phyloP scores from a whole-genome alignment of 2,888 invertebrate genomes.

The Cremastinae sp. region DNA sequence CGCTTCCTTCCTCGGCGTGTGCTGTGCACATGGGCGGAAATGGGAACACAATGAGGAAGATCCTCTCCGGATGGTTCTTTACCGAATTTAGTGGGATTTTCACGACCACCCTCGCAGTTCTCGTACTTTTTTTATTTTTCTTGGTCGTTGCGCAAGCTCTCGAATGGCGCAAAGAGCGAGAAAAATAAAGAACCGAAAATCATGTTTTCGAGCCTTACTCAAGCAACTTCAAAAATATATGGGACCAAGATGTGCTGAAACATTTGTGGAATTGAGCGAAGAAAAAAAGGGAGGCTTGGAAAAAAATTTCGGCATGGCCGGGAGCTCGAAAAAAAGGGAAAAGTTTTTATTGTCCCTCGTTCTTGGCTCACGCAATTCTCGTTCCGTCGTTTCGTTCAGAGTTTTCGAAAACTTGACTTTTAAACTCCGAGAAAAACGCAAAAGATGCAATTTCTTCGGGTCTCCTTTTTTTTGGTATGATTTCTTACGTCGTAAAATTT shows the following conservation, averaged over 20 bases:
- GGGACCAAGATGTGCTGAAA: constrained; percentile 51
- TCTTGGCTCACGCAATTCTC: constrained; percentile 31
- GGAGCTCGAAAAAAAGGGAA: constrained; percentile 32
- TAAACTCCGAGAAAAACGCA: constrained; percentile 22
- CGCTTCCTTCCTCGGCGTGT: constrained; percentile 50
- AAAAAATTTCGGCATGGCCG: constrained; percentile 33
- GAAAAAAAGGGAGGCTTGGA: constrained; percentile 56
- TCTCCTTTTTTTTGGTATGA: not conserved
- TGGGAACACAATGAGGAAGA: constrained; percentile 57
- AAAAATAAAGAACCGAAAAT: constrained; percentile 39
- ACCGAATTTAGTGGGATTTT: constrained; percentile 35
- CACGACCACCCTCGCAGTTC: constrained; percentile 55
- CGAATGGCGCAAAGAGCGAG: constrained; percentile 55
- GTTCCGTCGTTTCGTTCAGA: not conserved
- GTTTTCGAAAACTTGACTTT: constrained; percentile 51
- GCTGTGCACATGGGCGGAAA: constrained; percentile 71
- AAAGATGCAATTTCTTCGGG: constrained; percentile 30
- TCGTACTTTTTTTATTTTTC: constrained; percentile 35
- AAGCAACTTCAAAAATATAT: not conserved
- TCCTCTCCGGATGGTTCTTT: constrained; percentile 21
- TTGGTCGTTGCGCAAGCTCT: constrained; percentile 45
- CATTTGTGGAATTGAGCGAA: constrained; percentile 57
- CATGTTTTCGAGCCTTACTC: constrained; percentile 23
- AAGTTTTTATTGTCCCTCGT: constrained; percentile 54
- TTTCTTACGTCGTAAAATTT: constrained; percentile 29